These are phyloP conservation scores for Muricea muricata DNA, from an alignment of 92 coral and sea anemone genomes.

Conservation along the genomic window DNA sequence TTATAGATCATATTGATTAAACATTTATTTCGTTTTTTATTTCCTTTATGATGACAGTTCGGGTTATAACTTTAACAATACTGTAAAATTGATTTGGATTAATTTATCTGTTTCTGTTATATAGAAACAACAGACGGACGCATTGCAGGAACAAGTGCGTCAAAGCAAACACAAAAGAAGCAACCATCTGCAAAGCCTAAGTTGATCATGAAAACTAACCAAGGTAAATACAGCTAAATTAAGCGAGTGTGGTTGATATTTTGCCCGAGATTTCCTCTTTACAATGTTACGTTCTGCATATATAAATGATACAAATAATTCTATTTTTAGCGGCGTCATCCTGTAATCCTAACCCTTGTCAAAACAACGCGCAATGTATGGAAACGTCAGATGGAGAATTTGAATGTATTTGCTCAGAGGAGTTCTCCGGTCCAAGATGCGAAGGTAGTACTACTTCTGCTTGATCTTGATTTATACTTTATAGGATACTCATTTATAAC, in stretches of 20 bases:
- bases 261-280: too few relatives aligned
- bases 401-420: constrained; percentile 89
- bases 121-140: neutral
- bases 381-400: constrained; percentile 79
- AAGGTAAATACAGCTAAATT: too few relatives aligned
- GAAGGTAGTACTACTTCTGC: too few relatives aligned
- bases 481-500: too few relatives aligned
- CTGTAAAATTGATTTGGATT: too few relatives aligned
- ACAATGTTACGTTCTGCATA: too few relatives aligned
- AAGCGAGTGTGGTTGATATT: too few relatives aligned
- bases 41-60: too few relatives aligned
- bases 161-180: neutral
- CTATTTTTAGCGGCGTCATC: constrained; percentile 75
- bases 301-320: too few relatives aligned
- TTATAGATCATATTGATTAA: neutral
- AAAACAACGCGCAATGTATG: constrained; percentile 86
- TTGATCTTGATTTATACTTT: too few relatives aligned
- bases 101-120: too few relatives aligned
- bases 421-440: constrained; percentile 87
- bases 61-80: too few relatives aligned
- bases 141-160: neutral
- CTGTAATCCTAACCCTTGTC: constrained; percentile 88
- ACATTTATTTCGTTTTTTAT: neutral
- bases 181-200: neutral
- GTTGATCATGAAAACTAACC: neutral